Evolutionary conservation across 2,113 vertebrate genomes (phyloP).

Genomic region (Dasyornis broadbenti): DNA sequence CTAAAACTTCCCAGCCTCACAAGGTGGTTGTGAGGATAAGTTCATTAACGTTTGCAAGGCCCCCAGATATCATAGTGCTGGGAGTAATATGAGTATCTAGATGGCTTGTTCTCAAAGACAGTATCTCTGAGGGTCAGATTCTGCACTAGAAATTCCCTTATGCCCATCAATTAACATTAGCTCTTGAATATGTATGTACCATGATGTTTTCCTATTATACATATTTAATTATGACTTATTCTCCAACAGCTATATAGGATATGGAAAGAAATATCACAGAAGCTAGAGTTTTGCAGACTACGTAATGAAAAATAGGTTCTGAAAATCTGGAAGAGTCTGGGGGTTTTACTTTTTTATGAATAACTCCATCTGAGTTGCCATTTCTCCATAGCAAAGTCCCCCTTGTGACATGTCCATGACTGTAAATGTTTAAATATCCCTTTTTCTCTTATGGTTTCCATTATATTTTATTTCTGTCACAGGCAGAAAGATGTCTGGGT

Average conservation of each 20-base stretch:
- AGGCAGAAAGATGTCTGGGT: constrained; percentile 33
- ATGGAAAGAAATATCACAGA: constrained; percentile 14
- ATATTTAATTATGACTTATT: constrained; percentile 56
- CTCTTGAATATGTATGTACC: constrained; percentile 65
- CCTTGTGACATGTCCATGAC: not conserved
- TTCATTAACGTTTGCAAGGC: constrained; percentile 67
- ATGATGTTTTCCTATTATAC: constrained; percentile 66
- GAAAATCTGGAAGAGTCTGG: not conserved
- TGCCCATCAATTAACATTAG: constrained; percentile 66
- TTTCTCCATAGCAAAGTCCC: constrained; percentile 19
- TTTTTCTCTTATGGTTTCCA: constrained; percentile 2
- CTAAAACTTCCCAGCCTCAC: constrained; percentile 66
- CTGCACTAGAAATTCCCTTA: constrained; percentile 61
- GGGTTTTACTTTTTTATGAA: constrained; percentile 22
- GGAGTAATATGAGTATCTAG: constrained; percentile 67
- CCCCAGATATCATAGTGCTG: constrained; percentile 68
- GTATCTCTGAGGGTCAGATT: constrained; percentile 65
- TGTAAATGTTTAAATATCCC: constrained; percentile 19
- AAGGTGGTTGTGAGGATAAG: constrained; percentile 68
- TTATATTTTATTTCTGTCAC: constrained; percentile 27
- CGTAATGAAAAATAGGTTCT: constrained; percentile 29
- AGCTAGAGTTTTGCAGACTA: not conserved
- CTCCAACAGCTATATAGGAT: constrained; percentile 7
- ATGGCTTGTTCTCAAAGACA: constrained; percentile 60
- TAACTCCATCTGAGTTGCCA: not conserved